phyloP scores from a whole-genome alignment of 2,888 invertebrate species.

The Oscheius myriophilus region DNA sequence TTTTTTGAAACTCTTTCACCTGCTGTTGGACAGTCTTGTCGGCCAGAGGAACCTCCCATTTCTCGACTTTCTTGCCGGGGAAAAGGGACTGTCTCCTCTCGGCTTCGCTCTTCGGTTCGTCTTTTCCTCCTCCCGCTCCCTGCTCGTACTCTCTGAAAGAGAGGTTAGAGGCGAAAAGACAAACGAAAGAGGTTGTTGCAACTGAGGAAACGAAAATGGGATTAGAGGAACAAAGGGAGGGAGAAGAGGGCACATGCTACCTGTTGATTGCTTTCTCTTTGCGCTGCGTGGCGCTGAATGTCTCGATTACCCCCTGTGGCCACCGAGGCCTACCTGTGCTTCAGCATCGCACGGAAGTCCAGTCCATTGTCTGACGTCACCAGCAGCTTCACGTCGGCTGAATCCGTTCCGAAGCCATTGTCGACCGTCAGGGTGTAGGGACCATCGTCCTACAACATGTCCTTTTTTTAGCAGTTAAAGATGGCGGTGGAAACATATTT shows the following conservation, averaged over 20 bases:
- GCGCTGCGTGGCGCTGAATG: constrained; percentile 28
- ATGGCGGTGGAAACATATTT: too few species aligned
- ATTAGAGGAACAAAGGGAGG: constrained; percentile 8
- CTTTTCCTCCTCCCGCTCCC: constrained; percentile 20
- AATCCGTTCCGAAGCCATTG: constrained; percentile 93
- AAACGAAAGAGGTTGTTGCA: constrained; percentile 12
- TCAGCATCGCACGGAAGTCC: constrained; percentile 98
- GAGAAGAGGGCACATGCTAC: constrained; percentile 24
- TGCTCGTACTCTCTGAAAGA: constrained; percentile 33
- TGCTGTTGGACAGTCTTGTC: constrained; percentile 66
- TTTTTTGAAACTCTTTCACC: constrained; percentile 24
- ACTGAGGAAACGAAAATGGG: constrained; percentile 15
- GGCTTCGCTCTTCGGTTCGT: constrained; percentile 49
- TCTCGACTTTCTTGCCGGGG: constrained; percentile 67
- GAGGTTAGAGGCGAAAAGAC: background rate
- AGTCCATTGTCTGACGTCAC: constrained; percentile 79
- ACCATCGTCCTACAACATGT: constrained; percentile 76
- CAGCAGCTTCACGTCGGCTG: constrained; percentile 92
- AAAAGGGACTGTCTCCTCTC: constrained; percentile 63
- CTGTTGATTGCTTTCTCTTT: constrained; percentile 30
- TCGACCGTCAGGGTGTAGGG: constrained; percentile 89
- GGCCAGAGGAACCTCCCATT: constrained; percentile 66
- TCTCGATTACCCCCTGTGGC: background rate
- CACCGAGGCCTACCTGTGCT: constrained; percentile 77
- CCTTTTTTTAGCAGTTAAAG: background rate